phyloP scores from a whole-genome alignment of 1,140 invertebrate species.

The Daktulosphaira vitifoliae region DNA sequence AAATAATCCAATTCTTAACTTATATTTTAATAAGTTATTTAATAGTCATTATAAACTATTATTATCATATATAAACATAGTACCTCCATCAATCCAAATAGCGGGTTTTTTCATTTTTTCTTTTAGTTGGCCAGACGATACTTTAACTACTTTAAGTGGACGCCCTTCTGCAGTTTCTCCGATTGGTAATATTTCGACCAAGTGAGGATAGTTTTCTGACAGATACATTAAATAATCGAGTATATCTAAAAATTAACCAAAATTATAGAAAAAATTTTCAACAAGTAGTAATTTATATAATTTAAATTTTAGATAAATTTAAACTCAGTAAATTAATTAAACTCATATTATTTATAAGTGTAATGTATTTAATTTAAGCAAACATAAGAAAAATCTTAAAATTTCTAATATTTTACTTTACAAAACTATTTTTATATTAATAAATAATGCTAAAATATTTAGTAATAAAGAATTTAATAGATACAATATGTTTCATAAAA shows the following conservation, averaged over 20 bases:
- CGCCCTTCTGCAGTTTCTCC: slow-evolving; percentile 66
- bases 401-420: too few relatives aligned
- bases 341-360: background rate
- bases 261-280: too few relatives aligned
- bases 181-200: slow-evolving; percentile 60
- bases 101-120: slow-evolving; percentile 47
- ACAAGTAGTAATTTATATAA: background rate
- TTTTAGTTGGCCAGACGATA: slow-evolving; percentile 46
- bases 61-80: too few relatives aligned
- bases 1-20: too few relatives aligned
- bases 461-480: too few relatives aligned
- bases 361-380: too few relatives aligned
- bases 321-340: background rate
- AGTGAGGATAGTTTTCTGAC: slow-evolving; percentile 56
- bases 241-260: slow-evolving; percentile 44
- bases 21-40: too few relatives aligned
- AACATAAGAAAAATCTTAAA: too few relatives aligned
- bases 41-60: too few relatives aligned
- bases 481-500: too few relatives aligned
- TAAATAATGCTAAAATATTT: too few relatives aligned
- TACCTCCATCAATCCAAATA: slow-evolving; percentile 56
- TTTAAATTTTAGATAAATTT: slow-evolving; percentile 2
- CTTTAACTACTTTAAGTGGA: slow-evolving; percentile 59
- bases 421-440: too few relatives aligned
- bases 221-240: slow-evolving; percentile 51